phyloP scores from a whole-genome alignment of 2,888 invertebrate species.

The Tetropium fuscum region DNA sequence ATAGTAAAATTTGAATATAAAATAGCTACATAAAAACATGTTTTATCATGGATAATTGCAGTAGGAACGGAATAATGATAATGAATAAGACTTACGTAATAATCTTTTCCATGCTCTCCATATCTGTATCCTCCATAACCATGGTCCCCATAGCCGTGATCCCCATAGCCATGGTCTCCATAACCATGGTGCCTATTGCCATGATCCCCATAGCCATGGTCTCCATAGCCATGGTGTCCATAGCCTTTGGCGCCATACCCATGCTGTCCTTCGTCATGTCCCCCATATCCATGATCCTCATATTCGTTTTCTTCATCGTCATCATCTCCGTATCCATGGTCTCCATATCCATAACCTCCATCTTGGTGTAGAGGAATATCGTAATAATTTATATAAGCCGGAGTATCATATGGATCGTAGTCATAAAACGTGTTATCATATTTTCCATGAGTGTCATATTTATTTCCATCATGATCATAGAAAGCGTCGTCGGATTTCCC shows the following conservation, averaged over 20 bases:
- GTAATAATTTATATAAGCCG: too few species aligned
- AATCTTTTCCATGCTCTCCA: slow-evolving; percentile 3
- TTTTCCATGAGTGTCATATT: too few species aligned
- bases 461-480: not conserved
- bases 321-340: not conserved
- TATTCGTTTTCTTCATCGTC: too few species aligned
- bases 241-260: not conserved
- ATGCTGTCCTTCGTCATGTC: not conserved
- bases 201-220: too few species aligned
- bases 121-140: not conserved
- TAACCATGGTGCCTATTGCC: too few species aligned
- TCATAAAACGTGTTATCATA: too few species aligned
- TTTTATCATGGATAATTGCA: too few species aligned
- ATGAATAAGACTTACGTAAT: slow-evolving; percentile 1
- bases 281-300: not conserved
- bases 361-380: too few species aligned
- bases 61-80: too few species aligned
- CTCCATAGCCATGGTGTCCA: not conserved
- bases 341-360: slow-evolving; percentile 1
- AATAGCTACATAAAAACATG: too few species aligned
- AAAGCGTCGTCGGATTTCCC: not conserved
- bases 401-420: too few species aligned
- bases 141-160: not conserved
- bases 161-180: not conserved
- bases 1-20: too few species aligned